Conservation (phyloP, 2,797 vertebrate genomes). For the Loriculus beryllinus region DNA sequence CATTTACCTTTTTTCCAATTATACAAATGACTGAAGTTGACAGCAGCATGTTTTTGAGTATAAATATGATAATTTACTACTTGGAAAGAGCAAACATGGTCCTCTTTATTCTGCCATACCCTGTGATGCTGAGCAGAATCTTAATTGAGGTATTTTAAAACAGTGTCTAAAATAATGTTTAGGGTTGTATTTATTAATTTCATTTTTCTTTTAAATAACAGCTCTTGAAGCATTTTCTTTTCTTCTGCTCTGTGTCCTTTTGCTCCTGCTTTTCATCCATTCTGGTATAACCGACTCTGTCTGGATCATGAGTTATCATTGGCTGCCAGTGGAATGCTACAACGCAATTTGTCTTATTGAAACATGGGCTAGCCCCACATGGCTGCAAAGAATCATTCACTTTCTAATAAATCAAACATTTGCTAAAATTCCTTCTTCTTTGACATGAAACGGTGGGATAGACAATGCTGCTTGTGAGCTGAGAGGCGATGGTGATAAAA, state of each 20-base stretch:
- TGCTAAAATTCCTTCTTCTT: slow-evolving; percentile 80
- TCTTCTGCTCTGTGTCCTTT: slow-evolving; percentile 89
- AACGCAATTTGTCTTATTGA: slow-evolving; percentile 96
- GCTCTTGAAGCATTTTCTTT: slow-evolving; percentile 68
- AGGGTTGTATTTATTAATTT: neutral
- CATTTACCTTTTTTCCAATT: slow-evolving; percentile 57
- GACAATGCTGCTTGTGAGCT: slow-evolving; percentile 80
- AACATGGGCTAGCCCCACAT: slow-evolving; percentile 86
- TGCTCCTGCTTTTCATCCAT: slow-evolving; percentile 93
- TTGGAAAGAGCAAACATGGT: slow-evolving; percentile 49
- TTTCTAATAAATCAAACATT: slow-evolving; percentile 93
- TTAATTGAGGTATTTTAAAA: slow-evolving; percentile 69
- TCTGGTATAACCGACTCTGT: slow-evolving; percentile 95
- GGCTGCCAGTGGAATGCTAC: slow-evolving; percentile 93
- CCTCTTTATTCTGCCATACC: slow-evolving; percentile 50
- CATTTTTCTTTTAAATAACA: slow-evolving; percentile 43
- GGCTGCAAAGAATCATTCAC: slow-evolving; percentile 93
- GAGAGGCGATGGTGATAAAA: slow-evolving; percentile 81
- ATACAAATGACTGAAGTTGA: slow-evolving; percentile 56
- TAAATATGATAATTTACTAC: slow-evolving; percentile 65
- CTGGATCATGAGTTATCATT: slow-evolving; percentile 99
- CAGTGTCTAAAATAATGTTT: slow-evolving; percentile 46
- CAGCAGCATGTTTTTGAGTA: slow-evolving; percentile 21
- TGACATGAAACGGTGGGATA: slow-evolving; percentile 79
- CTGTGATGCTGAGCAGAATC: slow-evolving; percentile 27